Conservation (phyloP, 2,113 vertebrate species). For the Triplophysa rosa region DNA sequence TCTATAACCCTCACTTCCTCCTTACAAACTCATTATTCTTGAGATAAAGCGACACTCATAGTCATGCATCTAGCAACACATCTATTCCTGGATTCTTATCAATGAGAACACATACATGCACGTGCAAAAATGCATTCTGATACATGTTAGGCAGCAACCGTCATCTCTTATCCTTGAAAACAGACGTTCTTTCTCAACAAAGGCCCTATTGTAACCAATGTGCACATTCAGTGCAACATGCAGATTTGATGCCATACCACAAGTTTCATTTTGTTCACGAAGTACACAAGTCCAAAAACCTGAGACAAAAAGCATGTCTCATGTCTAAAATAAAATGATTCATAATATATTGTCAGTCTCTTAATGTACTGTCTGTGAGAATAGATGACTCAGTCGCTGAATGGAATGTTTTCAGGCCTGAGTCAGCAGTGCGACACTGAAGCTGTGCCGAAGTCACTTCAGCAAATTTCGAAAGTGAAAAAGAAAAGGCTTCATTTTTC, state of each 20-base stretch:
- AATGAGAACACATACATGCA: constrained; percentile 60
- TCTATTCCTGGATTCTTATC: constrained; percentile 61
- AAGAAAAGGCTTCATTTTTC: neutral
- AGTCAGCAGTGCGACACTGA: neutral
- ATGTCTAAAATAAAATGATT: neutral
- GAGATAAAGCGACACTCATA: constrained; percentile 57
- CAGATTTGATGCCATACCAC: constrained; percentile 1
- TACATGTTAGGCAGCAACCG: neutral
- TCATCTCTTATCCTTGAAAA: constrained; percentile 13
- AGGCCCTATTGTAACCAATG: neutral
- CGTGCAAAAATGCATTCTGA: constrained; percentile 33
- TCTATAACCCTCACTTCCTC: neutral
- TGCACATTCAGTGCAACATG: neutral
- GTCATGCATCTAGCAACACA: constrained; percentile 51
- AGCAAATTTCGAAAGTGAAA: neutral
- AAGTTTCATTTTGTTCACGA: neutral
- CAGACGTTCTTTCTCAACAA: neutral
- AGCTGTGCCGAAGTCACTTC: neutral
- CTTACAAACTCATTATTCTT: constrained; percentile 45
- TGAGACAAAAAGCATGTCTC: neutral
- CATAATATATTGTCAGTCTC: neutral
- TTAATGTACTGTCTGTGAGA: neutral
- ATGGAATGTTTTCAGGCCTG: neutral
- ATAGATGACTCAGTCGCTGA: neutral
- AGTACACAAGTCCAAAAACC: neutral